Percentiles rank a stretch among this genome's conserved stretches.
Conservation (phyloP, 2,797 vertebrate species). For the Dicrostonyx torquatus region DNA sequence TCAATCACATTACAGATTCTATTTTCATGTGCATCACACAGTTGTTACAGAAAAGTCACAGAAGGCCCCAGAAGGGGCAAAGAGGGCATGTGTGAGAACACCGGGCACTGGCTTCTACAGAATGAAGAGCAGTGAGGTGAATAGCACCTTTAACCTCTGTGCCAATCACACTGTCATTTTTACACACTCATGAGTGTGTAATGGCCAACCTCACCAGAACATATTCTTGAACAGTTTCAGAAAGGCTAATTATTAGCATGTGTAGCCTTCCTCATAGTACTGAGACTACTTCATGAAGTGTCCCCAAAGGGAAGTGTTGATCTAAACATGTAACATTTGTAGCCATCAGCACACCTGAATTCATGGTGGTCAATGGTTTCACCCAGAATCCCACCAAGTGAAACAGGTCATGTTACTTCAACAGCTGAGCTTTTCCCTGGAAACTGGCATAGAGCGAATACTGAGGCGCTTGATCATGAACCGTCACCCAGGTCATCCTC, state of each 20-base stretch:
- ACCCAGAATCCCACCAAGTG: neutral
- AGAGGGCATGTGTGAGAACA: neutral
- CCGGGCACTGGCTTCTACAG: neutral
- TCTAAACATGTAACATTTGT: neutral
- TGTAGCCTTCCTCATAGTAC: neutral
- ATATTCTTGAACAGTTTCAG: neutral
- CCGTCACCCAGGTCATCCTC: neutral
- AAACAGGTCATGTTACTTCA: neutral
- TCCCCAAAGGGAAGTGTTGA: slow-evolving; percentile 16
- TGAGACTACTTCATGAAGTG: slow-evolving; percentile 17
- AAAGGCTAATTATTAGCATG: neutral
- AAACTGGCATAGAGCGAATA: neutral
- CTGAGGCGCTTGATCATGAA: neutral
- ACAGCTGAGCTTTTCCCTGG: neutral
- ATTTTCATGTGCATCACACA: neutral
- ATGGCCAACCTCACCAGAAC: slow-evolving; percentile 21
- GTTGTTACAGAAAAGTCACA: slow-evolving; percentile 12
- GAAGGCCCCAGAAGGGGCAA: neutral
- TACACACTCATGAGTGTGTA: neutral
- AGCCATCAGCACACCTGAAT: neutral
- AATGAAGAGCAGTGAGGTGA: neutral
- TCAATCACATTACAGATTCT: slow-evolving; percentile 15
- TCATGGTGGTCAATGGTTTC: neutral
- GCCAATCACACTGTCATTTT: neutral
- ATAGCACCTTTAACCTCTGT: neutral